Evolutionary conservation across 2,797 vertebrate genomes (phyloP).

Genomic region (Dallia pectoralis): DNA sequence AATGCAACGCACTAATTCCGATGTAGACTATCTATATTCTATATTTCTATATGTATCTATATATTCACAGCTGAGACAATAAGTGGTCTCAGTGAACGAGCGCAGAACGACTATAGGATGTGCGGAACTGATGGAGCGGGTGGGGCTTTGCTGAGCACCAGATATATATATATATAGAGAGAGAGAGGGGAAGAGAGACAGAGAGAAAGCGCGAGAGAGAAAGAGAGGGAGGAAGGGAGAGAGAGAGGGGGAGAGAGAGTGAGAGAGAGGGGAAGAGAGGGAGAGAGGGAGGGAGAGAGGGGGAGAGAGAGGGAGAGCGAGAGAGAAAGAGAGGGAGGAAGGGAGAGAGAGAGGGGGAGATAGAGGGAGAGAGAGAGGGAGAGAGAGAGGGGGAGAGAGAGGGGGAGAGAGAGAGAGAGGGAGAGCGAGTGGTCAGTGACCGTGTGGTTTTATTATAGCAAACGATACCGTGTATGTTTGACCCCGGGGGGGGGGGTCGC

Average conservation of each 20-base stretch:
- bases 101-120: constrained; percentile 44
- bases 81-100: constrained; percentile 9
- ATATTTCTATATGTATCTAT: no score
- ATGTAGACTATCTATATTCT: no score
- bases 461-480: constrained; percentile 67
- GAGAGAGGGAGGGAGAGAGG: constrained; percentile 19
- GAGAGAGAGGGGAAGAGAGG: constrained; percentile 6
- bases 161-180: constrained; percentile 16
- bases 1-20: no score
- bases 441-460: constrained; percentile 55
- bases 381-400: no score
- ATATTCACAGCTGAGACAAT: neutral
- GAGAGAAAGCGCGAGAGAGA: constrained; percentile 15
- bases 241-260: constrained; percentile 18
- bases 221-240: constrained; percentile 9
- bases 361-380: constrained; percentile 17
- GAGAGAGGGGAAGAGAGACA: constrained; percentile 10
- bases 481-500: constrained; percentile 60
- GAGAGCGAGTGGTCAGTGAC: constrained; percentile 55
- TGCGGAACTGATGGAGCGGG: constrained; percentile 67
- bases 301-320: constrained; percentile 8
- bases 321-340: constrained; percentile 22
- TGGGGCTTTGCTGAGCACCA: constrained; percentile 66
- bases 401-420: constrained; percentile 12
- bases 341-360: constrained; percentile 12